Conservation (phyloP, 2,888 invertebrate species). For the Amphipoea oculea region DNA sequence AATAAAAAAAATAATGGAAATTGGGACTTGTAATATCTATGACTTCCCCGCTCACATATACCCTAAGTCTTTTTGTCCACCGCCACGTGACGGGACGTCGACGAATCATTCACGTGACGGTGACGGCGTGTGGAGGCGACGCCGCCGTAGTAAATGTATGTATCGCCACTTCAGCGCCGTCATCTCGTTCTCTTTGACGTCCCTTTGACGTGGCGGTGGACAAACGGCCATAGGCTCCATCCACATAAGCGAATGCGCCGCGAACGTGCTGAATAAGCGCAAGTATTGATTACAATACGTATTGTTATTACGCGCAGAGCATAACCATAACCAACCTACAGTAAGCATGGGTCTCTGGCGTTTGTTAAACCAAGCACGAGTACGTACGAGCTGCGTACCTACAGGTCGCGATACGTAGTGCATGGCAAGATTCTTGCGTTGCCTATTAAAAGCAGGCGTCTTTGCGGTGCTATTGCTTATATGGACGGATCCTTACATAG, state of each 20-base stretch:
- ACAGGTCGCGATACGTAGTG: background rate
- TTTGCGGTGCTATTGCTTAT: constrained; percentile 8
- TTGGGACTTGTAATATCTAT: constrained; percentile 31
- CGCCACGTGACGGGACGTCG: background rate
- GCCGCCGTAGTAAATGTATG: background rate
- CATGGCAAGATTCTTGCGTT: background rate
- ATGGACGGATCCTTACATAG: constrained; percentile 7
- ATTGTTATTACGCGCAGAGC: constrained; percentile 11
- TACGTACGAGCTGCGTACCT: background rate
- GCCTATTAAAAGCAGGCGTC: background rate
- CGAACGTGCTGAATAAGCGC: background rate
- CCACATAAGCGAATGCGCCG: constrained; percentile 1
- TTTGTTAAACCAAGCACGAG: background rate
- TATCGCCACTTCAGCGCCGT: background rate
- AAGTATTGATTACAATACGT: background rate
- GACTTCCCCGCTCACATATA: constrained; percentile 35
- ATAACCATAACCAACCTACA: background rate
- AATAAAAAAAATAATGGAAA: constrained; percentile 41
- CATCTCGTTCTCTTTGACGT: background rate
- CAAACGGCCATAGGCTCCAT: constrained; percentile 1
- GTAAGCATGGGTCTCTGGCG: constrained; percentile 1
- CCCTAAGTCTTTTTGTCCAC: background rate
- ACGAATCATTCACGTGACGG: background rate
- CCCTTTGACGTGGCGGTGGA: background rate
- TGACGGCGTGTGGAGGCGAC: background rate